phyloP scores from a whole-genome alignment of 1,140 invertebrate species.

The Mycetomoellerius zeteki region DNA sequence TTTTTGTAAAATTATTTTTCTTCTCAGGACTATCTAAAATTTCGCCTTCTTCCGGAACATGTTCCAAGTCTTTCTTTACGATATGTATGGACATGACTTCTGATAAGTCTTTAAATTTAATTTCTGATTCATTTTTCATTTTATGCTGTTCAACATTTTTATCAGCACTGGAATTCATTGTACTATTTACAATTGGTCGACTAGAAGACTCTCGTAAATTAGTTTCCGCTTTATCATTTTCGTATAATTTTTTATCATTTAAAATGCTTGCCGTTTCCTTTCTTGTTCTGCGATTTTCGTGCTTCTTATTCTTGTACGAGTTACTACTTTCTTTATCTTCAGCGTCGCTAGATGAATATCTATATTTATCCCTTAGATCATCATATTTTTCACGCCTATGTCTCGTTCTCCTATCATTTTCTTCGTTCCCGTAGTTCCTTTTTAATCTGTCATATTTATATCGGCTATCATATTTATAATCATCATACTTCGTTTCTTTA shows the following conservation, averaged over 20 bases:
- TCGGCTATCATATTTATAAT: conserved; percentile 40
- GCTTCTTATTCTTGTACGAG: conserved; percentile 27
- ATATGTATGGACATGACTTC: neutral
- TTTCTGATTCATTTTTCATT: conserved; percentile 21
- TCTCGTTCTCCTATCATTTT: conserved; percentile 24
- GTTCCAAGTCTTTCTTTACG: neutral
- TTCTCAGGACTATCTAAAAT: conserved; percentile 36
- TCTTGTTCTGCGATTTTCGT: neutral
- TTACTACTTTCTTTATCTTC: conserved; percentile 12
- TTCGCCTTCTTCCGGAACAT: conserved; percentile 61
- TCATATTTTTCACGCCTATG: neutral
- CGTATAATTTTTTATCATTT: neutral
- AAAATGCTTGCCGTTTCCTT: neutral
- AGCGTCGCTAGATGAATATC: neutral
- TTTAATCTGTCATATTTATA: conserved; percentile 29
- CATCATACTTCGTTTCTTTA: conserved; percentile 38
- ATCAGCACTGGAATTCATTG: neutral
- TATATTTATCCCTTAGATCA: conserved; percentile 1
- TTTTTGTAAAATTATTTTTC: neutral
- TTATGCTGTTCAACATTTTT: neutral
- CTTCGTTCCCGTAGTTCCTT: conserved; percentile 12
- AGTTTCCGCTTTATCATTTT: neutral
- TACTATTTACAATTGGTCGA: conserved; percentile 9
- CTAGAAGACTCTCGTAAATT: neutral
- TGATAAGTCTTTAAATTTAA: neutral